phyloP scores from a whole-genome alignment of 2,888 invertebrate genomes.

The Watsonalla cultraria region DNA sequence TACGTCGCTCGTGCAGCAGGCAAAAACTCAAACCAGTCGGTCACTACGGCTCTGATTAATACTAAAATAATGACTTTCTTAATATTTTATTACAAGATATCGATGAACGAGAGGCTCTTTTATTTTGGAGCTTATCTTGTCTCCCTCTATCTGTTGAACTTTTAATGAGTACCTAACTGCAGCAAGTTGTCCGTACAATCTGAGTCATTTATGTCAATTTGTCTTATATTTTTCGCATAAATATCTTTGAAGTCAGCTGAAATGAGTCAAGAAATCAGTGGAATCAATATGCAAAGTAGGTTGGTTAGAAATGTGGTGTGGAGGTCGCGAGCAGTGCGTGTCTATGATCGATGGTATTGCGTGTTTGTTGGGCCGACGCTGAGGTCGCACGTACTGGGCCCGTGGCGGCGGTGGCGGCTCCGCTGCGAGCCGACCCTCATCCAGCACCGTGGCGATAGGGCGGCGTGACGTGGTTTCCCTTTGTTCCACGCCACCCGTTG shows the following conservation, averaged over 20 bases:
- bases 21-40: too few species aligned
- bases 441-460: constrained; percentile 31
- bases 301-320: constrained; percentile 45
- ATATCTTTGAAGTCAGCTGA: constrained; percentile 11
- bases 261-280: constrained; percentile 17
- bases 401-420: constrained; percentile 19
- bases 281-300: constrained; percentile 58
- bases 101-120: too few species aligned
- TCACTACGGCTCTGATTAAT: too few species aligned
- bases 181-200: too few species aligned
- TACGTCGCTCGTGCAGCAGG: too few species aligned
- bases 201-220: too few species aligned
- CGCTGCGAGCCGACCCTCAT: constrained; percentile 38
- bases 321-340: constrained; percentile 57
- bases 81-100: too few species aligned
- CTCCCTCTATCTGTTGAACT: too few species aligned
- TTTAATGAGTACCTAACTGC: too few species aligned
- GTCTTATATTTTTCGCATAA: too few species aligned
- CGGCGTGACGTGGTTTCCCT: constrained; percentile 47
- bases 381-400: constrained; percentile 38
- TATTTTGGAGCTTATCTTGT: too few species aligned
- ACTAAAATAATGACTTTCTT: too few species aligned
- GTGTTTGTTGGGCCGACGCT: constrained; percentile 42
- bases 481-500: constrained; percentile 51
- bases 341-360: constrained; percentile 63